These are phyloP conservation scores for Leptinotarsa defecta DNA, from an alignment of 1,140 invertebrate species.

Conservation along the genomic window DNA sequence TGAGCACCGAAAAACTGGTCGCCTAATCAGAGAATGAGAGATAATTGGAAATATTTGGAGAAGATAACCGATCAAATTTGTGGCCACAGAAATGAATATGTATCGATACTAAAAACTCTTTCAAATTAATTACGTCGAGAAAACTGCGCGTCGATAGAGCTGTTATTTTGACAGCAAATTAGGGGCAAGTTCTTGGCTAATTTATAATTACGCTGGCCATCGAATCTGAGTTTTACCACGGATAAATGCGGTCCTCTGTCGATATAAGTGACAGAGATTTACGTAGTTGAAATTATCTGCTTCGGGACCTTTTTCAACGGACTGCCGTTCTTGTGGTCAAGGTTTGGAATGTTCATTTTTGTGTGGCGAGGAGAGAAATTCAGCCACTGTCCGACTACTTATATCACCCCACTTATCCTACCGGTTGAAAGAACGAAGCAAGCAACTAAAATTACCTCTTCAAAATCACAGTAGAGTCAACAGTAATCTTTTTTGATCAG, in stretches of 20 bases:
- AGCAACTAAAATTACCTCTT: constrained; percentile 35
- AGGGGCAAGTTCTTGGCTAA: constrained; percentile 48
- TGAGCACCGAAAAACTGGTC: constrained; percentile 1
- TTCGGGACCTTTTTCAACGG: constrained; percentile 18
- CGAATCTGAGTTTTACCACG: constrained; percentile 50
- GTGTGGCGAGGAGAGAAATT: not conserved
- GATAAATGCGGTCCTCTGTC: constrained; percentile 50
- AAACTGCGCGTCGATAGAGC: constrained; percentile 37
- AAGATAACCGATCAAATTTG: constrained; percentile 32
- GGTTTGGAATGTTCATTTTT: not conserved
- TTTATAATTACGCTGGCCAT: constrained; percentile 53
- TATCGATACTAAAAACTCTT: constrained; percentile 27
- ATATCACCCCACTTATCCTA: constrained; percentile 44
- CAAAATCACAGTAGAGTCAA: not conserved
- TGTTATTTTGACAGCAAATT: constrained; percentile 50
- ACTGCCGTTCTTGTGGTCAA: constrained; percentile 24
- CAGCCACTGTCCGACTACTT: constrained; percentile 50
- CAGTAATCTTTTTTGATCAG: not conserved
- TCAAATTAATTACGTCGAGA: constrained; percentile 40
- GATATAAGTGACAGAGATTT: constrained; percentile 51
- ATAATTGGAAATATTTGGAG: constrained; percentile 10
- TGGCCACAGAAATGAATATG: constrained; percentile 32
- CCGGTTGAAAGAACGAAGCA: constrained; percentile 44
- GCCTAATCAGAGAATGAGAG: constrained; percentile 1
- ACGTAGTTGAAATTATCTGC: constrained; percentile 49